Evolutionary conservation across 2,888 invertebrate genomes (phyloP), one percentile per base, ranked within the genome.

Genomic region (Lamellibrachia satsuma): DNA sequence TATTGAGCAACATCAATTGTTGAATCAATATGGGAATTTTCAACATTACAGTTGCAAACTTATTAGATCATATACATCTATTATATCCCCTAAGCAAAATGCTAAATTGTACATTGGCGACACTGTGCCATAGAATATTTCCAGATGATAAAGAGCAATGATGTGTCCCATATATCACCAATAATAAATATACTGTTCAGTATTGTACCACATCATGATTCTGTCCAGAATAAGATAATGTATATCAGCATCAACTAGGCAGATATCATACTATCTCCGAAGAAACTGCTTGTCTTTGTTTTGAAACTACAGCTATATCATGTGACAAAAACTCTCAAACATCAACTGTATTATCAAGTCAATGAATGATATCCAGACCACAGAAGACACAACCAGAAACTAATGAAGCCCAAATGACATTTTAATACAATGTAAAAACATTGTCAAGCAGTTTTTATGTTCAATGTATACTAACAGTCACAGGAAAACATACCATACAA

Each of bases 311-410:
- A 15, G 3, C 75, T 75, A n/a, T 75, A 75, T 75, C 75, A 75
- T 15, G 75, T 75, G 75, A 75, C 75, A 75, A 75, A 15, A 15
- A 75, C 39, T 22, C 75, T 75, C 75, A 75, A 75, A 15, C n/a
- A n/a, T 15, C 75, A 15, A 75, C 75, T 75, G 75, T 75, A 75
- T n/a, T 75, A 75, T 15, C 75, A 75, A 3, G 75, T 75, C 75
- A 75, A 75, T 75, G 75, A 75, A 75, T 75, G 75, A 75, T 75
- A 75, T 75, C 75, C 75, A 75, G 75, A 75, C 75, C 75, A 75
- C 75, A 75, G 75, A 75, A 75, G 75, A 75, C 75, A 75, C 75
- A 75, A 75, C 75, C 75, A 75, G 75, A 75, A 75, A 75, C 75
- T 75, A 75, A 75, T 75, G 75, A 75, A 75, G 75, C 75, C 75